Conservation (phyloP, 2,797 vertebrate genomes). For the Melanotaenia pygmaea region DNA sequence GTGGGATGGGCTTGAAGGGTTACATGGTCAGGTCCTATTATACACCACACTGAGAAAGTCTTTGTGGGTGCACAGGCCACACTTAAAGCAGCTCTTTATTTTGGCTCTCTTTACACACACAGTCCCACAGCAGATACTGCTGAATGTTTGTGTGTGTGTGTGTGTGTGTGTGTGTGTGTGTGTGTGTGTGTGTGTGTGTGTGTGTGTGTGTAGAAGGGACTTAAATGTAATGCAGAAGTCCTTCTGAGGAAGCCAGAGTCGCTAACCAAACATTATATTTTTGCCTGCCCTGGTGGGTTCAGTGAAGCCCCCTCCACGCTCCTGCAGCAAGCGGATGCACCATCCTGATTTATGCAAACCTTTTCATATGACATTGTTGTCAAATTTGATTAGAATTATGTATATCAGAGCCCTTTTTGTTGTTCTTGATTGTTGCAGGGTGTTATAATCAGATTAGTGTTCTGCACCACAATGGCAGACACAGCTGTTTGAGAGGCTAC, state of each 20-base stretch:
- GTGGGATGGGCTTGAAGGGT: slow-evolving; percentile 73
- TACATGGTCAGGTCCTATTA: slow-evolving; percentile 80
- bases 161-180: background rate
- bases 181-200: slow-evolving; percentile 4
- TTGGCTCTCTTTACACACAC: slow-evolving; percentile 79
- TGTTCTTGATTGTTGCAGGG: slow-evolving; percentile 68
- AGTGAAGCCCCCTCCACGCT: slow-evolving; percentile 17
- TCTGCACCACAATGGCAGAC: slow-evolving; percentile 70
- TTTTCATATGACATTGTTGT: slow-evolving; percentile 73
- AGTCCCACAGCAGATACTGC: slow-evolving; percentile 72
- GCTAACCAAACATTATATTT: slow-evolving; percentile 70
- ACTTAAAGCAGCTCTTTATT: slow-evolving; percentile 83
- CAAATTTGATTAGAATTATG: slow-evolving; percentile 81
- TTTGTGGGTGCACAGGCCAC: slow-evolving; percentile 79
- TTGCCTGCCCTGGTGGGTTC: slow-evolving; percentile 35
- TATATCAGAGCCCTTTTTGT: slow-evolving; percentile 69
- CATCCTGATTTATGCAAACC: slow-evolving; percentile 58
- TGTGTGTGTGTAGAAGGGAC: slow-evolving; percentile 28
- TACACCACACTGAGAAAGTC: slow-evolving; percentile 79
- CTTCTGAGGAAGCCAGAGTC: slow-evolving; percentile 59
- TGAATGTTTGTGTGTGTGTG: slow-evolving; percentile 43
- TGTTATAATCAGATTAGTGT: slow-evolving; percentile 80
- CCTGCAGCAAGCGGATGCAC: slow-evolving; percentile 23
- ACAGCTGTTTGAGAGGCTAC: slow-evolving; percentile 81
- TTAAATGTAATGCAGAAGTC: slow-evolving; percentile 66